Conservation (phyloP, 2,113 vertebrate species). For the Phasianus colchicus region DNA sequence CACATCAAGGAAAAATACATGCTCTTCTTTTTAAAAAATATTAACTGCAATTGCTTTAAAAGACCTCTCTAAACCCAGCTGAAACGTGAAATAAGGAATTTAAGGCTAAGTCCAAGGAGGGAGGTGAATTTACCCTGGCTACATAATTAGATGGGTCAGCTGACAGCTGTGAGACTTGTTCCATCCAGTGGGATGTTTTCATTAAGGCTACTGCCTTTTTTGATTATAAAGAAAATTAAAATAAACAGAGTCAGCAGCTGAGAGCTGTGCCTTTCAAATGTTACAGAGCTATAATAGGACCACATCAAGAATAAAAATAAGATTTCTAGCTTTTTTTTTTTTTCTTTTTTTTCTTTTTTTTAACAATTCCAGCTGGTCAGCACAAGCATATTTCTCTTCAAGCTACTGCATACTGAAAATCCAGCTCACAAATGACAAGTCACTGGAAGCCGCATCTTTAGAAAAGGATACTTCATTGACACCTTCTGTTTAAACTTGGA, state of each 20-base stretch:
- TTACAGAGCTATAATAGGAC: not conserved
- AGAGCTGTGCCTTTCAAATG: not conserved
- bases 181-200: not conserved
- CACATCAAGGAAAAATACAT: not conserved
- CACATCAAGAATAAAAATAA: not conserved
- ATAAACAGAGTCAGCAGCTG: not conserved
- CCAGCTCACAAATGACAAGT: not conserved
- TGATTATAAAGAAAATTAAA: not conserved
- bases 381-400: not conserved
- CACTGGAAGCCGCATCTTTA: not conserved
- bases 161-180: not conserved
- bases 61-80: not conserved
- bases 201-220: not conserved
- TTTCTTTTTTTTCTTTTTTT: not conserved
- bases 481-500: constrained; percentile 1
- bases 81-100: not conserved
- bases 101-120: not conserved
- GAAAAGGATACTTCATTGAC: not conserved
- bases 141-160: not conserved
- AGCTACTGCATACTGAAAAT: not conserved
- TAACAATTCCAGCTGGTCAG: not conserved
- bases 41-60: not conserved
- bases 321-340: not conserved
- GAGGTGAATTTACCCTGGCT: not conserved
- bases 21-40: not conserved